Evolutionary conservation across 1,140 invertebrate species (phyloP).

Genomic region (Dryas iulia): DNA sequence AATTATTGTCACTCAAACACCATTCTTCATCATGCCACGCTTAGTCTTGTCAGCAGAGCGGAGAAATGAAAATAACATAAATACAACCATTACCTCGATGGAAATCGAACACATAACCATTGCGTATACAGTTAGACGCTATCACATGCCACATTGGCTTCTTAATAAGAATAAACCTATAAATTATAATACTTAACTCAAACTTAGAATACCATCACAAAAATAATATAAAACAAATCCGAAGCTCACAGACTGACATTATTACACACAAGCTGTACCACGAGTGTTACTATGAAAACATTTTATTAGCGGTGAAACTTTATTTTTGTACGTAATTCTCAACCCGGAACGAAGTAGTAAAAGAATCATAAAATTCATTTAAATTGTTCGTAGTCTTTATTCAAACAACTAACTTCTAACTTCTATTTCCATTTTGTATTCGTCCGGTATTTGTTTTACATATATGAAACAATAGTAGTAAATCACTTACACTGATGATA

Average conservation of each 20-base stretch:
- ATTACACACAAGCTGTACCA: background rate
- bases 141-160: too few relatives aligned
- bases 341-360: slow-evolving; percentile 7
- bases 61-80: too few relatives aligned
- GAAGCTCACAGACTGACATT: background rate
- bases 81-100: too few relatives aligned
- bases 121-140: too few relatives aligned
- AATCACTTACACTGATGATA: slow-evolving; percentile 53
- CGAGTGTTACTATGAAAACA: background rate
- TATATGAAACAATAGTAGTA: slow-evolving; percentile 37
- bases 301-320: slow-evolving; percentile 7
- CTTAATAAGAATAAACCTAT: too few relatives aligned
- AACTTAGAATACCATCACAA: background rate
- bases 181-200: background rate
- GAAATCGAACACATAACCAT: too few relatives aligned
- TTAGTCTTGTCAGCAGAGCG: too few relatives aligned
- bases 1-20: too few relatives aligned
- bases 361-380: slow-evolving; percentile 1
- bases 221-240: background rate
- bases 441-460: slow-evolving; percentile 16
- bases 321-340: background rate
- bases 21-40: too few relatives aligned
- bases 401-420: background rate
- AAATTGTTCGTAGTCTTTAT: background rate
- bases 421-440: slow-evolving; percentile 11